These are phyloP conservation scores for Leucosticte australis DNA, from an alignment of 2,113 vertebrate species.

Conservation along the genomic window DNA sequence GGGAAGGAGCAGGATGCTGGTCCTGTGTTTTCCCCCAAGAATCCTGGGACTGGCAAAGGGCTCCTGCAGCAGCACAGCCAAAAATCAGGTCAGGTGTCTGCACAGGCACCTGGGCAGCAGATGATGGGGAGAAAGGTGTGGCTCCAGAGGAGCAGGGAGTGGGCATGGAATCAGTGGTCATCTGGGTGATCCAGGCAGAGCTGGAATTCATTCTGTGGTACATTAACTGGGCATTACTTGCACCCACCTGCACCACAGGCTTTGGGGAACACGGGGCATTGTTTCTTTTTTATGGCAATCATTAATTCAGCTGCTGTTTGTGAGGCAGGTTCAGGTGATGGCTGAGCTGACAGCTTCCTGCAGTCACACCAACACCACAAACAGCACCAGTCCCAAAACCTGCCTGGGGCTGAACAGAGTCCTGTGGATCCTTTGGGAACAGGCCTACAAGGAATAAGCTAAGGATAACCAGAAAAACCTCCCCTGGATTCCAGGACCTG, in stretches of 20 bases:
- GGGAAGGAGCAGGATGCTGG: neutral
- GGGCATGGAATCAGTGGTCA: rapidly evolving
- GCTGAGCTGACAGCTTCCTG: neutral
- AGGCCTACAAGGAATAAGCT: neutral
- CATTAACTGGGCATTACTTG: neutral
- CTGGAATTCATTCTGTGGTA: neutral
- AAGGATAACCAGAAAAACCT: neutral
- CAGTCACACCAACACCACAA: rapidly evolving
- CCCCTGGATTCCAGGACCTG: neutral
- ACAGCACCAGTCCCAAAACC: rapidly evolving
- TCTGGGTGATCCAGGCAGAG: neutral
- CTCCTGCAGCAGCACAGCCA: neutral
- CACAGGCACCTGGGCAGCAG: rapidly evolving
- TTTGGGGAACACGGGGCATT: neutral
- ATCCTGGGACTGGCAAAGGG: neutral
- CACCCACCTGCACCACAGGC: neutral
- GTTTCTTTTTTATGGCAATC: neutral
- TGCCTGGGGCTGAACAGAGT: neutral
- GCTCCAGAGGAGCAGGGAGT: rapidly evolving
- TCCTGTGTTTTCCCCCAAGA: rapidly evolving
- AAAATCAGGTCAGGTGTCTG: rapidly evolving
- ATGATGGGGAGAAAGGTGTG: rapidly evolving
- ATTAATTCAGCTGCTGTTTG: neutral
- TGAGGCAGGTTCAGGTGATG: neutral
- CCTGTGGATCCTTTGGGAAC: neutral